phyloP scores from a whole-genome alignment of 2,797 vertebrate genomes.

The Etheostoma nigrum region DNA sequence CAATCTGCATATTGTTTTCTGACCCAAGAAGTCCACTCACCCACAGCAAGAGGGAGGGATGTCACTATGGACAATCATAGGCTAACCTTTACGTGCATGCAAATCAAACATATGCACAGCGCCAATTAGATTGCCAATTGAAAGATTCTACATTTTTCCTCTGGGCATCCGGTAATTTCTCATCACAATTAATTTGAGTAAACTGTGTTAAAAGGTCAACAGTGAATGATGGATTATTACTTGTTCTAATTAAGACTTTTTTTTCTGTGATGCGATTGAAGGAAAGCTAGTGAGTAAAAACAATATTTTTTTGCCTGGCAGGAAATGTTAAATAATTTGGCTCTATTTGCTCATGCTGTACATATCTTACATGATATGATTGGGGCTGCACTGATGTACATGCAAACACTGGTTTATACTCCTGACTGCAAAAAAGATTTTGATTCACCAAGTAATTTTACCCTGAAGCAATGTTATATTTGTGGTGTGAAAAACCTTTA shows the following conservation, averaged over 20 bases:
- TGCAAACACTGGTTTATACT: conserved; percentile 31
- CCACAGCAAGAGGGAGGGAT: background rate
- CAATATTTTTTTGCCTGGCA: conserved; percentile 33
- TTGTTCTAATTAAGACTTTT: conserved; percentile 62
- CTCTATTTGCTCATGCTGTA: conserved; percentile 38
- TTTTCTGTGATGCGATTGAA: conserved; percentile 40
- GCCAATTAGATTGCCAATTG: conserved; percentile 51
- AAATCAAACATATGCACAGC: conserved; percentile 46
- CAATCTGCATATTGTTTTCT: conserved; percentile 17
- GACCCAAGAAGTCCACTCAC: background rate
- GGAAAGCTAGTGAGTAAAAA: conserved; percentile 39
- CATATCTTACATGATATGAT: conserved; percentile 23
- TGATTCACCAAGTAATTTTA: background rate
- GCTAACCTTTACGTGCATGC: conserved; percentile 43
- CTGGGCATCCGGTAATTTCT: conserved; percentile 58
- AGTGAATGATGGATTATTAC: conserved; percentile 72
- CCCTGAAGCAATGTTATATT: conserved; percentile 42
- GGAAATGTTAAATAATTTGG: conserved; percentile 13
- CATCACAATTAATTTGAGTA: conserved; percentile 68
- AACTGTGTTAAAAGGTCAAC: conserved; percentile 78
- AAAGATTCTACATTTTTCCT: conserved; percentile 31
- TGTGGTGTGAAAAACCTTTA: conserved; percentile 36
- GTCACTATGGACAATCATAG: conserved; percentile 4
- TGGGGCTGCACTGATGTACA: conserved; percentile 27
- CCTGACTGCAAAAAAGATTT: conserved; percentile 19